Evolutionary conservation across 2,888 invertebrate species (phyloP), one percentile per base, ranked within the genome.

Genomic region (Pseudococcus viburni): DNA sequence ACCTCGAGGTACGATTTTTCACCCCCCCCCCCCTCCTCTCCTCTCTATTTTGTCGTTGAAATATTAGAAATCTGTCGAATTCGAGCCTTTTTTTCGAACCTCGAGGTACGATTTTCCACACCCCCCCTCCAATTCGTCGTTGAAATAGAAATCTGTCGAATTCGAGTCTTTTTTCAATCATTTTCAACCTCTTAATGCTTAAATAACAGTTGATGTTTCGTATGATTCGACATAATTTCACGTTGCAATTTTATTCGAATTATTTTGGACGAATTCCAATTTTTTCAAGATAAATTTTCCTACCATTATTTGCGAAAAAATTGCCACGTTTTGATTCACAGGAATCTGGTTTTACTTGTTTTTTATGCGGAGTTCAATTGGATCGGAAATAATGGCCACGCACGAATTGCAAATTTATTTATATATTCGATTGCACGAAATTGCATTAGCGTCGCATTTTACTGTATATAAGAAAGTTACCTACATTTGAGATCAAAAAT

Each of bases 401-500:
- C 55, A n/a, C 55, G 15, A 68, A 68, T 68, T 68, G 68, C 26
- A 26, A 68, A 68, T 68, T 68, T 68, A 68, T 12, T 26, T 26
- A 68, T 26, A 26, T 26, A 26, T 68, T 26, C 22, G 11, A 26
- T 1, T 68, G 12, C 19, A 19, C 5, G 68, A 68, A 68, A 68
- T 68, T 22, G 22, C 68, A 68, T 68, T 33, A 77, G 26, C 77
- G 77, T 77, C 15, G 77, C 77, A 42, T 77, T 77, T 77, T 77
- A 39, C 42, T 26, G 8, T 68, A 64, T 73, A 64, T 73, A 51
- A 51, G 73, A 73, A 73, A 73, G 26, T 26, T 73, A 77, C 42
- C 42, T 42, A 42, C 42, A 42, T 77, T 77, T 77, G 77, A 77
- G 77, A 77, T 77, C 77, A 77, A 77, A 77, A 77, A 77, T 42